phyloP scores from a whole-genome alignment of 2,797 vertebrate genomes.

The Eulemur albifrons region DNA sequence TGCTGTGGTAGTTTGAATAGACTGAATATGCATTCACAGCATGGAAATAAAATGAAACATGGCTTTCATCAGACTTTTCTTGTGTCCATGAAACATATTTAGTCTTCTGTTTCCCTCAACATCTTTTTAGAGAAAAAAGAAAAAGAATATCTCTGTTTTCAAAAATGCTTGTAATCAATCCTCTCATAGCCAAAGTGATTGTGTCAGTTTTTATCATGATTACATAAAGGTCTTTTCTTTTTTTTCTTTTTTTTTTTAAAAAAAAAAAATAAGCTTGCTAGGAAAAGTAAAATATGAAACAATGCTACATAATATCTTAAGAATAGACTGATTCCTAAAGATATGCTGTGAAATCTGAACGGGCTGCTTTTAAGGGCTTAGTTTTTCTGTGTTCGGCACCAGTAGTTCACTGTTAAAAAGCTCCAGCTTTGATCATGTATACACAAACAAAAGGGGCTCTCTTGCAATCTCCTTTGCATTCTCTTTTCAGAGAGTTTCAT shows the following conservation, averaged over 20 bases:
- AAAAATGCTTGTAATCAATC: slow-evolving; percentile 70
- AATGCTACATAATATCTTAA: slow-evolving; percentile 42
- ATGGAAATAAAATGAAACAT: slow-evolving; percentile 73
- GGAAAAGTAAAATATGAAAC: slow-evolving; percentile 58
- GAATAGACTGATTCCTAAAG: slow-evolving; percentile 58
- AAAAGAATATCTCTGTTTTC: slow-evolving; percentile 43
- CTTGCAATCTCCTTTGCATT: slow-evolving; percentile 49
- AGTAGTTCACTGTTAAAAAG: slow-evolving; percentile 61
- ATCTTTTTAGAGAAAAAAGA: background rate
- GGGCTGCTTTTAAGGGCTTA: slow-evolving; percentile 54
- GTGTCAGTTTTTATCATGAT: slow-evolving; percentile 27
- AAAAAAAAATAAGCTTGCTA: slow-evolving; percentile 6
- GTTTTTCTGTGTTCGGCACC: slow-evolving; percentile 48
- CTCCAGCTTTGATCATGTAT: slow-evolving; percentile 69
- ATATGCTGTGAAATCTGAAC: slow-evolving; percentile 50
- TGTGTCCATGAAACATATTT: slow-evolving; percentile 65
- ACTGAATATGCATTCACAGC: slow-evolving; percentile 73
- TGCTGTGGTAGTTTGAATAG: slow-evolving; percentile 53
- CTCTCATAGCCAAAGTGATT: slow-evolving; percentile 45
- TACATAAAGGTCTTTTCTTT: background rate
- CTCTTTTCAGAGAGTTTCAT: background rate
- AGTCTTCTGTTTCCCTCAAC: slow-evolving; percentile 53
- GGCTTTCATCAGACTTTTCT: slow-evolving; percentile 75
- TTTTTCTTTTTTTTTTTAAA: background rate
- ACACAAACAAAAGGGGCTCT: slow-evolving; percentile 73